Evolutionary conservation across 1,140 invertebrate genomes (phyloP).

Genomic region (Drosophila varians): DNA sequence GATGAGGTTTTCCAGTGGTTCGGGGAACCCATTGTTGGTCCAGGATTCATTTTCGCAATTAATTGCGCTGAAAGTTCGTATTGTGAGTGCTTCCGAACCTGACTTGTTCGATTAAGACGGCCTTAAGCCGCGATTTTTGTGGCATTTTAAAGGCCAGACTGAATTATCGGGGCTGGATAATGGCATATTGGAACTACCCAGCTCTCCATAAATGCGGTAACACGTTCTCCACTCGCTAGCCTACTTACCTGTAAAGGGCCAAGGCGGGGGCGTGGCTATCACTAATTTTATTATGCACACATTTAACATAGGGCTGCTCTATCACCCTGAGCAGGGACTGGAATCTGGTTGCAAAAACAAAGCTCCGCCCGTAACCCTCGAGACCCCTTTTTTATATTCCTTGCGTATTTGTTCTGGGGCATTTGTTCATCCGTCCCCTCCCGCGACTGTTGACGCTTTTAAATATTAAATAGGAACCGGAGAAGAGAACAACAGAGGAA

Average conservation of each 20-base stretch:
- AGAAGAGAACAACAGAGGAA: conserved; percentile 22
- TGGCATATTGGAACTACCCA: too few species aligned
- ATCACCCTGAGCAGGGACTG: conserved; percentile 64
- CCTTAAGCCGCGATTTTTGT: not conserved
- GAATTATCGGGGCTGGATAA: too few species aligned
- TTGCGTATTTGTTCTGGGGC: conserved; percentile 35
- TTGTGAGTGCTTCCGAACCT: not conserved
- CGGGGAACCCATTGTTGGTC: conserved; percentile 10
- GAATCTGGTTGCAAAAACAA: conserved; percentile 65
- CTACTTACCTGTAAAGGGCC: conserved; percentile 3
- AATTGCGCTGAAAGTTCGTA: conserved; percentile 18
- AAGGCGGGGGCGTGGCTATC: conserved; percentile 9
- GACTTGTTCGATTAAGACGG: too few species aligned
- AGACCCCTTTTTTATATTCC: not conserved
- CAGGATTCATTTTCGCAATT: conserved; percentile 12
- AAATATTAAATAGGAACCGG: conserved; percentile 65
- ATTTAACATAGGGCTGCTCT: conserved; percentile 27
- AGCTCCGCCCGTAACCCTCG: too few species aligned
- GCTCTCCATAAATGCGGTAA: too few species aligned
- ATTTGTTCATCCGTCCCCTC: conserved; percentile 23
- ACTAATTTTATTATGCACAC: conserved; percentile 70
- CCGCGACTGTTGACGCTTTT: conserved; percentile 60
- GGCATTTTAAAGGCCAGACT: too few species aligned
- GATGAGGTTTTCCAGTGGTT: conserved; percentile 21
- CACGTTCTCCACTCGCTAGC: conserved; percentile 20